These are phyloP conservation scores for Nephila pilipes DNA, from an alignment of 1,140 invertebrate genomes.

Conservation along the genomic window DNA sequence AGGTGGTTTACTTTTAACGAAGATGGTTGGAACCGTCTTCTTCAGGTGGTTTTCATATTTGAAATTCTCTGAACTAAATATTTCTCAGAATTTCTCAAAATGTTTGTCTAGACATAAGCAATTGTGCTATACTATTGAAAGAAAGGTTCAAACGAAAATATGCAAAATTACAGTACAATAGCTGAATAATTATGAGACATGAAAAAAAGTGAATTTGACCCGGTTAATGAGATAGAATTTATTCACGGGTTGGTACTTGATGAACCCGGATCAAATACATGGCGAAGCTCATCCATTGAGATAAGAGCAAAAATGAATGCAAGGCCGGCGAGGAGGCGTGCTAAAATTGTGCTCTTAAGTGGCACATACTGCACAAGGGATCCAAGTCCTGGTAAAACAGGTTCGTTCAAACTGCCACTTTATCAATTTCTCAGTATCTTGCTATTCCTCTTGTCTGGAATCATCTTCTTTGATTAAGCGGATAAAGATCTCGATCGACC, in stretches of 20 bases:
- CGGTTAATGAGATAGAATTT: conserved; percentile 52
- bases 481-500: conserved; percentile 67
- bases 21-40: too few relatives aligned
- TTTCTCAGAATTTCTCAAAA: not conserved
- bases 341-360: conserved; percentile 65
- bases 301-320: conserved; percentile 52
- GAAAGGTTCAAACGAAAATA: conserved; percentile 2
- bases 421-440: conserved; percentile 56
- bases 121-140: not conserved
- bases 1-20: too few relatives aligned
- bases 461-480: conserved; percentile 60
- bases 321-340: conserved; percentile 51
- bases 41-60: too few relatives aligned
- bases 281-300: conserved; percentile 34
- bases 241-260: conserved; percentile 53
- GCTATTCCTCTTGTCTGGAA: conserved; percentile 45
- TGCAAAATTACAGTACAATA: not conserved
- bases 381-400: conserved; percentile 64
- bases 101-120: not conserved
- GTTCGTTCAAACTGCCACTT: conserved; percentile 58
- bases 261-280: conserved; percentile 68
- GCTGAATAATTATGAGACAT: not conserved
- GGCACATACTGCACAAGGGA: conserved; percentile 66
- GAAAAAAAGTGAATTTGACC: conserved; percentile 19
- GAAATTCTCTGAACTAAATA: too few relatives aligned